Evolutionary conservation across 2,113 vertebrate species (phyloP).

Genomic region (Sylvilagus bachmani): DNA sequence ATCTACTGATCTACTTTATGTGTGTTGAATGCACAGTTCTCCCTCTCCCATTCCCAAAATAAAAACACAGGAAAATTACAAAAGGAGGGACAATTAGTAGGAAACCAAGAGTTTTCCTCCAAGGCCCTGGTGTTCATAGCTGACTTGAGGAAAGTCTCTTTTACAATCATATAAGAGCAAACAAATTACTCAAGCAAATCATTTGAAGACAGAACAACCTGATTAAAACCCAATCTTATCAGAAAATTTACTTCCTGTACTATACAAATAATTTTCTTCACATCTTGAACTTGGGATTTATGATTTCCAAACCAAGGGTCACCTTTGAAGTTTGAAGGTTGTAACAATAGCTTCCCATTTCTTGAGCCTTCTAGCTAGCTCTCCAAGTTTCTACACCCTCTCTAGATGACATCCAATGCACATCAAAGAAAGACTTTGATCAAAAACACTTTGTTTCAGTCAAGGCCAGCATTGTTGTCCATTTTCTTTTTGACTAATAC

Average conservation of each 20-base stretch:
- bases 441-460: background rate
- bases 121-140: background rate
- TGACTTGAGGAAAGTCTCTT: background rate
- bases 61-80: background rate
- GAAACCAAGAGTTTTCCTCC: background rate
- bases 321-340: slow-evolving; percentile 8
- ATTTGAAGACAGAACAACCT: background rate
- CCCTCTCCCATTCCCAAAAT: no score
- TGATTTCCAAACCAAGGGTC: background rate
- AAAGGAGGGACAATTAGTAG: background rate
- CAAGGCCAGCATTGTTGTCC: background rate
- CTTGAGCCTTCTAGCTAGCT: background rate
- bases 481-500: background rate
- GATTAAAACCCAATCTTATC: background rate
- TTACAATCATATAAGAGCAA: background rate
- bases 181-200: background rate
- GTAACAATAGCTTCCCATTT: background rate
- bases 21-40: no score
- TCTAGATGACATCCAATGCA: background rate
- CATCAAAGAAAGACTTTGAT: background rate
- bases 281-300: background rate
- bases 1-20: background rate
- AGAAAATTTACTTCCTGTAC: background rate
- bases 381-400: background rate
- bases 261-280: background rate